Percentiles rank a stretch among this genome's conserved stretches.
Evolutionary conservation across 2,888 invertebrate species (phyloP).

Genomic region (Neocrepidodera transversa): DNA sequence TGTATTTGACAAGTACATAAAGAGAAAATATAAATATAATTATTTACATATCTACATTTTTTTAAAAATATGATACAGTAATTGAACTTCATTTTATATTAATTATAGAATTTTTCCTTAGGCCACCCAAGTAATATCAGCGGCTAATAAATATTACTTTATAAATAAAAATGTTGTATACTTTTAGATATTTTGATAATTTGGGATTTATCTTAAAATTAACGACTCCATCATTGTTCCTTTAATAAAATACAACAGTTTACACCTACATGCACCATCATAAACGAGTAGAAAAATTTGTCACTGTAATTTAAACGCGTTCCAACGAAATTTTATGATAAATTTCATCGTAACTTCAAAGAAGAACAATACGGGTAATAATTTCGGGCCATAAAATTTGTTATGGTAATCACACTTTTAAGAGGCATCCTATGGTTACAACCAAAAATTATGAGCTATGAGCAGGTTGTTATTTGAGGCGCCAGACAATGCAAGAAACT

Average conservation of each 20-base stretch:
- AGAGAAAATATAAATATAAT: background rate
- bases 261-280: constrained; percentile 1
- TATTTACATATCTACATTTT: no score
- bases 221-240: constrained; percentile 2
- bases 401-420: constrained; percentile 36
- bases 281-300: constrained; percentile 13
- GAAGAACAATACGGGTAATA: constrained; percentile 22
- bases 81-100: no score
- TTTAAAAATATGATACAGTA: no score
- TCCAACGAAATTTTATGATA: background rate
- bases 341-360: constrained; percentile 2
- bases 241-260: constrained; percentile 3
- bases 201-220: no score
- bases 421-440: constrained; percentile 29
- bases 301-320: constrained; percentile 1
- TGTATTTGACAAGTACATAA: background rate
- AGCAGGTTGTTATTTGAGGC: constrained; percentile 29
- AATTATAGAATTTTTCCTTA: no score
- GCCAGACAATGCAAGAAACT: constrained; percentile 23
- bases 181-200: no score
- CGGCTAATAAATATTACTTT: no score
- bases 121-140: no score
- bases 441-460: constrained; percentile 28
- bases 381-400: constrained; percentile 33
- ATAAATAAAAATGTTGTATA: no score